A percentile compares a stretch with the other conserved stretches of the same genome.
Evolutionary conservation across 2,797 vertebrate species (phyloP).

Genomic region (Thamnophis elegans): DNA sequence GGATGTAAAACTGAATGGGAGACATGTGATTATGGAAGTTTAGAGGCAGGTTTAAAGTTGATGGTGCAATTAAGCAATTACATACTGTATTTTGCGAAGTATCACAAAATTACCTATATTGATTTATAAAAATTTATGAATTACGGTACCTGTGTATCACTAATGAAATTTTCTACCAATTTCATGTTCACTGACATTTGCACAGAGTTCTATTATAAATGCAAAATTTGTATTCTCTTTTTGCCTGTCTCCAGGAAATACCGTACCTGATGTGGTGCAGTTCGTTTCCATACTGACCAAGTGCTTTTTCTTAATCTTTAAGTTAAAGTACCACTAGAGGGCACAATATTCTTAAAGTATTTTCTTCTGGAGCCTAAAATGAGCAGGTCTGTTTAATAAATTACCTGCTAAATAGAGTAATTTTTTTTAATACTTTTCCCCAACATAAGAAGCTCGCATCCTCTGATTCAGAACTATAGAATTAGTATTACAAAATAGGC

Average conservation of each 20-base stretch:
- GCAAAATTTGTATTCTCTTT: background rate
- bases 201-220: background rate
- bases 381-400: conserved; percentile 10
- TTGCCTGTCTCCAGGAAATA: background rate
- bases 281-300: conserved; percentile 10
- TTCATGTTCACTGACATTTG: background rate
- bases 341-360: conserved; percentile 73
- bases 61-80: background rate
- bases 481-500: background rate
- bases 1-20: background rate
- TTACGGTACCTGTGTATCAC: background rate
- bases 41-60: background rate
- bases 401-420: background rate
- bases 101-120: conserved; percentile 28
- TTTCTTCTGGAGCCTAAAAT: conserved; percentile 41
- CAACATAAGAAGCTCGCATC: rapidly evolving
- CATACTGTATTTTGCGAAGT: background rate
- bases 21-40: background rate
- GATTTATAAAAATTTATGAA: conserved; percentile 18
- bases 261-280: background rate
- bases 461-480: background rate
- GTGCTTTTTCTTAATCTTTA: conserved; percentile 48
- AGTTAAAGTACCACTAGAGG: conserved; percentile 74
- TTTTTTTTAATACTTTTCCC: background rate
- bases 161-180: background rate